Conservation (phyloP, 1,140 invertebrate genomes). For the Hyles euphorbiae region DNA sequence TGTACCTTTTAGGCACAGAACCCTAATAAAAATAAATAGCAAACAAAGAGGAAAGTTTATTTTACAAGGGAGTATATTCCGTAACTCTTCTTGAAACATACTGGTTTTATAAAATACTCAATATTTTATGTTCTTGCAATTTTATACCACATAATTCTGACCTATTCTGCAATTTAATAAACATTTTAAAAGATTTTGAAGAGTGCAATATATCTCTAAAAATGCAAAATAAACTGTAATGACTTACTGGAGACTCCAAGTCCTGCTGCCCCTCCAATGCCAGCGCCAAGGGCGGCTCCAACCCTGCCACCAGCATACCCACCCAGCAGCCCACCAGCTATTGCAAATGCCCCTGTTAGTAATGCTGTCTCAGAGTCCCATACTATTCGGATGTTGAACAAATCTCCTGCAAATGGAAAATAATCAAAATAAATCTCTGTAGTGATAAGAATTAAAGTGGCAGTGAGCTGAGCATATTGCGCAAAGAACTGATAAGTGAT, state of each 20-base stretch:
- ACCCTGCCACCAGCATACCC: slow-evolving; percentile 46
- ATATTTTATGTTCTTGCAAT: no score
- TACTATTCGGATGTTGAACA: slow-evolving; percentile 45
- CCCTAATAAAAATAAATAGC: no score
- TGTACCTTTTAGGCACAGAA: no score
- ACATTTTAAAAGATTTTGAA: background rate
- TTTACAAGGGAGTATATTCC: no score
- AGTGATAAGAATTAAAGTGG: no score
- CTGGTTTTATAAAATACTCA: no score
- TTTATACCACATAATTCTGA: no score
- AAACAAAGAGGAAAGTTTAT: no score
- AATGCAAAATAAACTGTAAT: slow-evolving; percentile 6
- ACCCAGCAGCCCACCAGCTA: slow-evolving; percentile 47
- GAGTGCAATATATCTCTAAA: background rate
- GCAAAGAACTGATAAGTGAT: no score
- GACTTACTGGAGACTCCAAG: slow-evolving; percentile 41
- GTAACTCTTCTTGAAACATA: no score
- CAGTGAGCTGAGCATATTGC: no score
- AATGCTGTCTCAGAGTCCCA: slow-evolving; percentile 44
- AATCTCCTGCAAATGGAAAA: slow-evolving; percentile 36
- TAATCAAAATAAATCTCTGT: no score
- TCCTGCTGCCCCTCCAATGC: slow-evolving; percentile 44
- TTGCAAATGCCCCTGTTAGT: slow-evolving; percentile 32
- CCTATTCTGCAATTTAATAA: background rate
- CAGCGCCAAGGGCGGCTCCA: slow-evolving; percentile 47